A percentile compares a stretch with the other conserved stretches of the same genome.
phyloP scores from a whole-genome alignment of 2,888 invertebrate genomes.

The Heliconius ismenius region DNA sequence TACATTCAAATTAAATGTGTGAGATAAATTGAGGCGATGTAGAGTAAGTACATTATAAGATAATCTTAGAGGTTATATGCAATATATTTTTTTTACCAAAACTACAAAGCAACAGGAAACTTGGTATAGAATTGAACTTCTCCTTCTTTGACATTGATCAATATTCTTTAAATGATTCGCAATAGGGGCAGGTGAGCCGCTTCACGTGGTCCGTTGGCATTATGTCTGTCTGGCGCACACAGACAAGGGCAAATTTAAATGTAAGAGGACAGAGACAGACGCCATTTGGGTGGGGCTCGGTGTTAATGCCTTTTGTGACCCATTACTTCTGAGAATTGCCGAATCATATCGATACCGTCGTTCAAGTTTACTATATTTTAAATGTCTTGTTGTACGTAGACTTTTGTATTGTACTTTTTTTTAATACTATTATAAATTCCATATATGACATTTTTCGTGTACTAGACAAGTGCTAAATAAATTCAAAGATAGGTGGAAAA shows the following conservation, averaged over 20 bases:
- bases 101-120: background rate
- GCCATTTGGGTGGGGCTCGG: slow-evolving; percentile 32
- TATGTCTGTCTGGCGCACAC: slow-evolving; percentile 45
- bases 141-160: slow-evolving; percentile 33
- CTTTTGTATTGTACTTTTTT: too few relatives aligned
- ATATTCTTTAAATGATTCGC: slow-evolving; percentile 32
- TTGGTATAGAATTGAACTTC: background rate
- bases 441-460: too few relatives aligned
- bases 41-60: background rate
- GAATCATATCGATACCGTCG: background rate
- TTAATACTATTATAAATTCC: too few relatives aligned
- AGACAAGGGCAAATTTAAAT: slow-evolving; percentile 51
- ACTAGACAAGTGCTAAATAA: too few relatives aligned
- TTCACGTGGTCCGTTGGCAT: slow-evolving; percentile 40
- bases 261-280: slow-evolving; percentile 46
- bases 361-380: slow-evolving; percentile 37
- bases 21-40: background rate
- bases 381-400: background rate
- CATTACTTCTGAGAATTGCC: slow-evolving; percentile 33
- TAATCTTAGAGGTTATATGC: background rate
- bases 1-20: too few relatives aligned
- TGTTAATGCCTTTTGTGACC: slow-evolving; percentile 41
- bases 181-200: slow-evolving; percentile 41
- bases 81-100: background rate
- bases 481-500: too few relatives aligned